Conservation (phyloP, 2,113 vertebrate species). For the Alouatta palliata region DNA sequence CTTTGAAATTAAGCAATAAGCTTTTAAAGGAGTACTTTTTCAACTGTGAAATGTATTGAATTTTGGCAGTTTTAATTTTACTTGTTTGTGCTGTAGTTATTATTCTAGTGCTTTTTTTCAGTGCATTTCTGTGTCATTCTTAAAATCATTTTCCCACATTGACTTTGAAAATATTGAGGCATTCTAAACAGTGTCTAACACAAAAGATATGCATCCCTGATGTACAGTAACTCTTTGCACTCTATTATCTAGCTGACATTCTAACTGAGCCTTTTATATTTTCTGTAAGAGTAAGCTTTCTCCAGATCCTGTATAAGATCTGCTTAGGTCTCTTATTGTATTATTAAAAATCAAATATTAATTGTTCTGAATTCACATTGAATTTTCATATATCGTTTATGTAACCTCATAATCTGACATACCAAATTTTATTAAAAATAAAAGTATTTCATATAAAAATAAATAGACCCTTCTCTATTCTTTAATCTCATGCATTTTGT, state of each 20-base stretch:
- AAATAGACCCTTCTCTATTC: not conserved
- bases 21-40: constrained; percentile 30
- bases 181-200: not conserved
- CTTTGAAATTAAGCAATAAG: constrained; percentile 50
- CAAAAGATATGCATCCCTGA: not conserved
- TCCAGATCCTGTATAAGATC: not conserved
- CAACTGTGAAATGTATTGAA: constrained; percentile 31
- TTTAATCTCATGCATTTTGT: not conserved
- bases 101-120: not conserved
- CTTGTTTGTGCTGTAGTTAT: constrained; percentile 12
- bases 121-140: not conserved
- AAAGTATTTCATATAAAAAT: not conserved
- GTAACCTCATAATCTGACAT: not conserved
- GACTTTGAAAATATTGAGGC: not conserved
- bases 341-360: not conserved
- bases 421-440: not conserved
- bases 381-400: not conserved
- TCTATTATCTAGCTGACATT: not conserved
- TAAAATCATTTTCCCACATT: constrained; percentile 9
- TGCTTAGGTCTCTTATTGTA: not conserved
- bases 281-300: not conserved
- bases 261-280: not conserved
- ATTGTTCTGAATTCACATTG: constrained; percentile 1
- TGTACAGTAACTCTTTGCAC: not conserved
- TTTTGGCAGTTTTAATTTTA: constrained; percentile 61